Evolutionary conservation across 2,888 invertebrate genomes (phyloP).

Genomic region (Doris montereyensis): DNA sequence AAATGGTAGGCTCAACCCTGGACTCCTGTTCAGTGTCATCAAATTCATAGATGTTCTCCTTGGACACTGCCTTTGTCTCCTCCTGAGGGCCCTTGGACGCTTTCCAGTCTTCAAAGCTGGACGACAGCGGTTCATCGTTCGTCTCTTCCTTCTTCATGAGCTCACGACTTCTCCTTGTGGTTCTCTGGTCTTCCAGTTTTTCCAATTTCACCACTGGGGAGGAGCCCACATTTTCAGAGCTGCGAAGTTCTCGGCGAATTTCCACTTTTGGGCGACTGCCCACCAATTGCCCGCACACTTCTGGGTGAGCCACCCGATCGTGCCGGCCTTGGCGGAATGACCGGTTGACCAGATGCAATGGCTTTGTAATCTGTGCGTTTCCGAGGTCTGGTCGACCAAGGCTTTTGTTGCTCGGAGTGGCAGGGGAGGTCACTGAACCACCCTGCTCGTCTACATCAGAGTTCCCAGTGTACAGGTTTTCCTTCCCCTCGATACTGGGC

Average conservation of each 20-base stretch:
- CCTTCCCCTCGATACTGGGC: conserved; percentile 43
- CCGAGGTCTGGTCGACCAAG: conserved; percentile 52
- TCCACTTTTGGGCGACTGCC: conserved; percentile 42
- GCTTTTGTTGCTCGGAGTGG: conserved; percentile 38
- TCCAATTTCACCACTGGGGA: conserved; percentile 60
- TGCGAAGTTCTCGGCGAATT: conserved; percentile 46
- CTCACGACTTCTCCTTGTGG: conserved; percentile 34
- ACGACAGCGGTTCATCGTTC: conserved; percentile 24
- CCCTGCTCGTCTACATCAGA: conserved; percentile 43
- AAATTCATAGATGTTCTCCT: conserved; percentile 62
- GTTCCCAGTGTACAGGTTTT: conserved; percentile 40
- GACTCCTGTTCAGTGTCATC: conserved; percentile 57
- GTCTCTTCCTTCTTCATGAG: conserved; percentile 30
- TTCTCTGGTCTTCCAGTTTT: conserved; percentile 49
- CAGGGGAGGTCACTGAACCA: conserved; percentile 25
- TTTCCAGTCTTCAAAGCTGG: conserved; percentile 48
- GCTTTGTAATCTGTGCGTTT: conserved; percentile 59
- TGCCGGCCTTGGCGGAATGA: conserved; percentile 41
- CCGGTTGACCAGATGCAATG: conserved; percentile 50
- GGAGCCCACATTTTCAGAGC: conserved; percentile 50
- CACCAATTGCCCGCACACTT: conserved; percentile 41
- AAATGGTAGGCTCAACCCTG: conserved; percentile 43
- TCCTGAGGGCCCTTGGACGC: conserved; percentile 31
- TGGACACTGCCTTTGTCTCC: conserved; percentile 41
- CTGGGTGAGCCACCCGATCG: conserved; percentile 48